phyloP scores from a whole-genome alignment of 2,888 invertebrate species.

The Ditylenchus weischeri region DNA sequence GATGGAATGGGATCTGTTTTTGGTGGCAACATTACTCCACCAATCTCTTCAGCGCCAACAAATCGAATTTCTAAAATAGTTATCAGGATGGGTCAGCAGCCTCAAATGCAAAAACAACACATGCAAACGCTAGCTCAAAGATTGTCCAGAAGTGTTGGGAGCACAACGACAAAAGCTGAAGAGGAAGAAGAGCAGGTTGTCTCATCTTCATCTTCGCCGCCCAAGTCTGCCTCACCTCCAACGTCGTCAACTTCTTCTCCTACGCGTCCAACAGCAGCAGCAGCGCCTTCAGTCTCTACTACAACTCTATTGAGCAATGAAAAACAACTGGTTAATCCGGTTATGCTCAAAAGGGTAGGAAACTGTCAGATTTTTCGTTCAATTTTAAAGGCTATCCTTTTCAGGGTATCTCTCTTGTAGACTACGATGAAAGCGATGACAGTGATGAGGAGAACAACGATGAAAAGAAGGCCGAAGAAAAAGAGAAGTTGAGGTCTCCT shows the following conservation, averaged over 20 bases:
- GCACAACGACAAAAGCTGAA: slow-evolving; percentile 6
- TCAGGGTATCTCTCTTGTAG: slow-evolving; percentile 13
- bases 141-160: neutral
- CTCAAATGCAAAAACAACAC: slow-evolving; percentile 8
- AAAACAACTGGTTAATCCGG: neutral
- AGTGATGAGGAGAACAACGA: slow-evolving; percentile 17
- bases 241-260: neutral
- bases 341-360: slow-evolving; percentile 11
- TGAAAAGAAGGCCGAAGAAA: too few species aligned
- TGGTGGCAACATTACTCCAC: slow-evolving; percentile 35
- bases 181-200: slow-evolving; percentile 11
- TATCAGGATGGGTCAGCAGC: slow-evolving; percentile 29
- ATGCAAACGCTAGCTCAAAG: slow-evolving; percentile 6
- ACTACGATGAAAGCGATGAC: slow-evolving; percentile 25
- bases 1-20: slow-evolving; percentile 37
- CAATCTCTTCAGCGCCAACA: slow-evolving; percentile 25
- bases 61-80: slow-evolving; percentile 32
- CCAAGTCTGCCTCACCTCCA: neutral
- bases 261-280: neutral
- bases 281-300: slow-evolving; percentile 4
- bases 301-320: neutral
- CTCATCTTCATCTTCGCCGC: slow-evolving; percentile 11
- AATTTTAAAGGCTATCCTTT: neutral
- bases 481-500: too few species aligned
- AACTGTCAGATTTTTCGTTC: neutral